These are phyloP conservation scores for Nasonia vitripennis DNA, from an alignment of 1,140 invertebrate species.

Conservation along the genomic window DNA sequence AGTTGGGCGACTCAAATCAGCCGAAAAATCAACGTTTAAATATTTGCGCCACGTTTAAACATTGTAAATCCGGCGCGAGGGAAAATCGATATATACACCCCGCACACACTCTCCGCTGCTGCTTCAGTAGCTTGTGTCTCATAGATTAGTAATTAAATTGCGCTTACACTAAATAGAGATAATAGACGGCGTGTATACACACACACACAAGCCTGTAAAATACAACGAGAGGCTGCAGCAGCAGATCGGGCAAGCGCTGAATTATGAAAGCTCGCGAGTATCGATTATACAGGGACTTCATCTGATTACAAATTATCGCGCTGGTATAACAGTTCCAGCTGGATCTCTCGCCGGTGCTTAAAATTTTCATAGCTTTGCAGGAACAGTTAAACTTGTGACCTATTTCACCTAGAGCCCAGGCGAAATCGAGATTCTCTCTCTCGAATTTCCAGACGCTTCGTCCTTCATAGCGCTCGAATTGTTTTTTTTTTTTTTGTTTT, in stretches of 20 bases:
- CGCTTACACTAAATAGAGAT: background rate
- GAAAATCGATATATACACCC: background rate
- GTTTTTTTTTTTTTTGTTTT: no score
- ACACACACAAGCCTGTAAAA: background rate
- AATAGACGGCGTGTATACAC: background rate
- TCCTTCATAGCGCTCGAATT: background rate
- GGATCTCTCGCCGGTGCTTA: background rate
- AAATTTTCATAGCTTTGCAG: background rate
- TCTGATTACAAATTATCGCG: no score
- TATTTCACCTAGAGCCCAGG: background rate
- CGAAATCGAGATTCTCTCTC: background rate
- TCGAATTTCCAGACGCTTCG: background rate
- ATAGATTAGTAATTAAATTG: background rate
- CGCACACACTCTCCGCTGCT: no score
- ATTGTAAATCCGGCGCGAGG: background rate
- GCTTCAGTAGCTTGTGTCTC: background rate
- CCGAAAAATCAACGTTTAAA: background rate
- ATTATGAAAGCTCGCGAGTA: no score
- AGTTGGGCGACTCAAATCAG: background rate
- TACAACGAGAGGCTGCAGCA: background rate
- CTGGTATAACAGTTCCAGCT: no score
- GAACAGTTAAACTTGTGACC: slow-evolving; percentile 18
- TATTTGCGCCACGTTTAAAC: background rate
- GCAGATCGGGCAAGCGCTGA: no score
- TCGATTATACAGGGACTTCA: no score